These are phyloP conservation scores for Calliphora vicina DNA, from an alignment of 1,140 invertebrate genomes.

Conservation along the genomic window DNA sequence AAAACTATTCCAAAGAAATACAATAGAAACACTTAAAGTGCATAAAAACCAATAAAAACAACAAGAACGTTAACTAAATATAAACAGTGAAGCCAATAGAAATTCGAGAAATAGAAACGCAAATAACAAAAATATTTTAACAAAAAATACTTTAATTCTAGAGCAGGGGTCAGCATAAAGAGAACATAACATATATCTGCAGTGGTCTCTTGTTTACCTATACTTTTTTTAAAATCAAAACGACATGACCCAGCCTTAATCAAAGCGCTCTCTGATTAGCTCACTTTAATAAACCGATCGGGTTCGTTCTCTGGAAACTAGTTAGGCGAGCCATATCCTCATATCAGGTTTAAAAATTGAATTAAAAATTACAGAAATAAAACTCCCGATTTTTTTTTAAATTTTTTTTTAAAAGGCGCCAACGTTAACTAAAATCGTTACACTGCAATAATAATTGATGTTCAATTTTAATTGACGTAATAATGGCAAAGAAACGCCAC, in stretches of 20 bases:
- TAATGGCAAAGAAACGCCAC: conserved; percentile 16
- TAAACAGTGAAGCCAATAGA: not conserved
- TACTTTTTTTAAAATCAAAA: too few species aligned
- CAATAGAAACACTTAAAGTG: not conserved
- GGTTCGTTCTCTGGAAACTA: too few species aligned
- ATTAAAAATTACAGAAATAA: too few species aligned
- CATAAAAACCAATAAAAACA: not conserved
- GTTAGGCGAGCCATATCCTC: too few species aligned
- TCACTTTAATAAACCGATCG: too few species aligned
- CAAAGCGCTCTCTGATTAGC: too few species aligned
- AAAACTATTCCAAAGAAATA: not conserved
- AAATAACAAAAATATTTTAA: not conserved
- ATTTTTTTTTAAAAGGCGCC: not conserved
- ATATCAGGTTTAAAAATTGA: too few species aligned
- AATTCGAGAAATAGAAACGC: not conserved
- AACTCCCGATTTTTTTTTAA: not conserved
- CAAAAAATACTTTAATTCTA: not conserved
- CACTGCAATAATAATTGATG: conserved; percentile 1
- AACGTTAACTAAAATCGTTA: not conserved
- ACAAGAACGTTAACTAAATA: not conserved
- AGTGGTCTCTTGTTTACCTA: too few species aligned
- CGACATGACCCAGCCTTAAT: too few species aligned
- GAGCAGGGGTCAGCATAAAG: too few species aligned
- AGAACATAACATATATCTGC: too few species aligned
- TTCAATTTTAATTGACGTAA: conserved; percentile 10